A percentile compares a stretch with the other conserved stretches of the same genome.
phyloP scores from a whole-genome alignment of 2,888 invertebrate genomes.

The Meiosimyza decipiens region DNA sequence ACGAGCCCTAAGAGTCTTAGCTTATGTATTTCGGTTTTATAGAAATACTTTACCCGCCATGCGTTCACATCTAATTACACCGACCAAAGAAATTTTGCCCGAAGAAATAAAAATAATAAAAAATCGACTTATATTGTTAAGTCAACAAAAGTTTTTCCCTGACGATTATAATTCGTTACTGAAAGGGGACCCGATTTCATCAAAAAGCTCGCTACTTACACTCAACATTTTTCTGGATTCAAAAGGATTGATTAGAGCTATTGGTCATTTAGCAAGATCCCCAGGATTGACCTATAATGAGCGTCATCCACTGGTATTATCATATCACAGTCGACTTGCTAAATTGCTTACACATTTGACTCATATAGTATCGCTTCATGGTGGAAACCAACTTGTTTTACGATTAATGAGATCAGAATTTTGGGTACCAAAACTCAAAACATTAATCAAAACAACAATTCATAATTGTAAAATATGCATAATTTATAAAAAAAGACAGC shows the following conservation, averaged over 20 bases:
- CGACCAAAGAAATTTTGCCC: too few relatives aligned
- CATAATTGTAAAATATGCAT: not conserved
- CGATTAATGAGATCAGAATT: not conserved
- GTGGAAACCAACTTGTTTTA: not conserved
- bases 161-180: not conserved
- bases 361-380: too few relatives aligned
- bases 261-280: not conserved
- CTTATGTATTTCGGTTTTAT: too few relatives aligned
- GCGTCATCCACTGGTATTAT: not conserved
- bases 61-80: too few relatives aligned
- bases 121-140: not conserved
- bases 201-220: conserved; percentile 6
- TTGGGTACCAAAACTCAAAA: conserved; percentile 2
- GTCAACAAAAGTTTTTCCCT: not conserved
- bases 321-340: not conserved
- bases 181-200: not conserved
- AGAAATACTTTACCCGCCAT: too few relatives aligned
- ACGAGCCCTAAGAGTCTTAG: too few relatives aligned
- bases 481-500: not conserved
- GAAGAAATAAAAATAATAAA: not conserved
- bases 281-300: not conserved
- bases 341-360: not conserved
- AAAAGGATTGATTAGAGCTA: conserved; percentile 7
- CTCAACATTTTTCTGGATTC: conserved; percentile 13
- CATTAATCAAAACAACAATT: not conserved